A percentile compares a stretch with the other conserved stretches of the same genome.
Evolutionary conservation across 2,113 vertebrate species (phyloP).

Genomic region (Progne subis): DNA sequence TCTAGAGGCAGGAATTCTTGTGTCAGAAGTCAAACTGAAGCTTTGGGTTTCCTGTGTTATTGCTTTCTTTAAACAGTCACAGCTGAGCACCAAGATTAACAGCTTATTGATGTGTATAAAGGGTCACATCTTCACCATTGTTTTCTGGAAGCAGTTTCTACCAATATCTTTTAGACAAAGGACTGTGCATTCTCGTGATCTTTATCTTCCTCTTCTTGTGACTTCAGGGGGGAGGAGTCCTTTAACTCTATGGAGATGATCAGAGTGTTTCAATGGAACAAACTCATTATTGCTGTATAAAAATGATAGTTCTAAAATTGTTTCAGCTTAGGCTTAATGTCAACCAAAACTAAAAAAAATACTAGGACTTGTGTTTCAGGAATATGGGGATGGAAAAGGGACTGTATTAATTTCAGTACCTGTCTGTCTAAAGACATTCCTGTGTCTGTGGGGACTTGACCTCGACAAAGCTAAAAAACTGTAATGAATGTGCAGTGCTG

Average conservation of each 20-base stretch:
- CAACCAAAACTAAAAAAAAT: not conserved
- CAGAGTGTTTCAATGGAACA: not conserved
- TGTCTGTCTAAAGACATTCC: not conserved
- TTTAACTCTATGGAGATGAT: not conserved
- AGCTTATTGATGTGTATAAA: not conserved
- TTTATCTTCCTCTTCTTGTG: not conserved
- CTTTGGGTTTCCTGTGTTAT: not conserved
- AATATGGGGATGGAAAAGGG: not conserved
- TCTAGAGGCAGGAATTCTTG: not conserved
- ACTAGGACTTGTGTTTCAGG: not conserved
- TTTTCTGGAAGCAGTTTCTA: not conserved
- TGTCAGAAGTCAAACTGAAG: not conserved
- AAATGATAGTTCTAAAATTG: not conserved
- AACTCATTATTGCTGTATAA: not conserved
- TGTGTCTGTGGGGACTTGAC: not conserved
- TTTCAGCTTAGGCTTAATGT: not conserved
- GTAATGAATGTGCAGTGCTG: not conserved
- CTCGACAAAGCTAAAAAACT: not conserved
- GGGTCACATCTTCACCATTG: not conserved
- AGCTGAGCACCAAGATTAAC: not conserved
- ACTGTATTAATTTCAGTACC: not conserved
- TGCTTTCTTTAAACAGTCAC: not conserved
- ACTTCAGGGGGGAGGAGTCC: not conserved
- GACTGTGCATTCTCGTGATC: not conserved
- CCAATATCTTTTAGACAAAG: not conserved